phyloP scores from a whole-genome alignment of 2,888 invertebrate genomes.

The Coelogynopora nodosa region DNA sequence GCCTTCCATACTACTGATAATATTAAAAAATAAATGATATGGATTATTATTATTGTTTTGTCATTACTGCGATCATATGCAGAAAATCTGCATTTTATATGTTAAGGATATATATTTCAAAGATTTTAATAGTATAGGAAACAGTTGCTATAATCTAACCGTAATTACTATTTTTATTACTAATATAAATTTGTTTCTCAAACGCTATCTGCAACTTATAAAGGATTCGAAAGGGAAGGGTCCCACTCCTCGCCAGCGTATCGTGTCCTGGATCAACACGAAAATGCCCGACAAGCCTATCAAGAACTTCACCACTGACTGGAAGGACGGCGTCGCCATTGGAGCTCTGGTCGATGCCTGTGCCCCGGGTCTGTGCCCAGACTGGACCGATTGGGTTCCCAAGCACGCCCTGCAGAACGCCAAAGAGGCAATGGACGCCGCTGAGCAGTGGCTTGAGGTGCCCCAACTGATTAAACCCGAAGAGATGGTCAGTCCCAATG shows the following conservation, averaged over 20 bases:
- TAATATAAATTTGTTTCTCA: neutral
- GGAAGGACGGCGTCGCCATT: constrained; percentile 83
- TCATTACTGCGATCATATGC: too few relatives aligned
- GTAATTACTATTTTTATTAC: neutral
- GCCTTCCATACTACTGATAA: too few relatives aligned
- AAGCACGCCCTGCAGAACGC: constrained; percentile 79
- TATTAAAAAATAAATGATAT: too few relatives aligned
- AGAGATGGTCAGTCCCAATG: constrained; percentile 78
- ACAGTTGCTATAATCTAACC: neutral
- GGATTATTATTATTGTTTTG: too few relatives aligned
- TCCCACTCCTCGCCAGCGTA: constrained; percentile 64
- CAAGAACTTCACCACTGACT: constrained; percentile 80
- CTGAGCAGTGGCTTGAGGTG: constrained; percentile 82
- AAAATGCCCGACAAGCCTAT: constrained; percentile 78
- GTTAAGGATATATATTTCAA: too few relatives aligned
- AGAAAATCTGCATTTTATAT: neutral
- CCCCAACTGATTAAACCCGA: constrained; percentile 77
- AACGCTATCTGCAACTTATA: neutral
- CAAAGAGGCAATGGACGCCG: constrained; percentile 83
- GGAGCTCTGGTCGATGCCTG: constrained; percentile 83
- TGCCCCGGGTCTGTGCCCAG: constrained; percentile 78
- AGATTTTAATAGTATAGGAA: neutral
- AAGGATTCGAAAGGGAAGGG: constrained; percentile 51
- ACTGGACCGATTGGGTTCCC: constrained; percentile 81
- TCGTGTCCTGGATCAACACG: constrained; percentile 82